phyloP scores from a whole-genome alignment of 2,888 invertebrate genomes.

The Chymomyza caudatula region DNA sequence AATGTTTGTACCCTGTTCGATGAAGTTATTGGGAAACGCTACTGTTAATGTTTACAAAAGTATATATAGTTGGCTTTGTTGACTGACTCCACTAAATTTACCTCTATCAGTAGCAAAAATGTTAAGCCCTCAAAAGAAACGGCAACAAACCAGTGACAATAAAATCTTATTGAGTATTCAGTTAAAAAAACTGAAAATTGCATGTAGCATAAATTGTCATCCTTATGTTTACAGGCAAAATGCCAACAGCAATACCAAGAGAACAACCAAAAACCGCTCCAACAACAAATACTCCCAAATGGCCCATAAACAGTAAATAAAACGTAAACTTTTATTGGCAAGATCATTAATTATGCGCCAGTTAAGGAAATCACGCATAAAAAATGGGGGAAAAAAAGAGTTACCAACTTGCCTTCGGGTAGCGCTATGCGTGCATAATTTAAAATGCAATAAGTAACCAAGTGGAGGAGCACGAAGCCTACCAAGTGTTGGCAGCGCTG shows the following conservation, averaged over 20 bases:
- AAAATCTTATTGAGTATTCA: slow-evolving; percentile 36
- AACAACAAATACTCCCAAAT: slow-evolving; percentile 21
- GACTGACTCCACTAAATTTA: too few species aligned
- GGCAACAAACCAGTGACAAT: too few species aligned
- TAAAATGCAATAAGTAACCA: slow-evolving; percentile 9
- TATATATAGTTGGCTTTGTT: too few species aligned
- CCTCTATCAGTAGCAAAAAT: too few species aligned
- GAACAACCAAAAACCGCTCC: not conserved
- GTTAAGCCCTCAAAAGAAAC: too few species aligned
- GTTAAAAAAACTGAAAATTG: slow-evolving; percentile 33
- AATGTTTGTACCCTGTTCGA: too few species aligned
- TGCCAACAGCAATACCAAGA: slow-evolving; percentile 27
- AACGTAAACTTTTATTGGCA: slow-evolving; percentile 56
- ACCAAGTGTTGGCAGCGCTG: not conserved
- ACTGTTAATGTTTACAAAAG: too few species aligned
- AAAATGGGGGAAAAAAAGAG: not conserved
- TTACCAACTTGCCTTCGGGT: not conserved
- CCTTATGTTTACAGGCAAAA: slow-evolving; percentile 51
- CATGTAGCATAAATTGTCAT: slow-evolving; percentile 58
- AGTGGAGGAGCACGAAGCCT: not conserved
- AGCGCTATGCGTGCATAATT: slow-evolving; percentile 24
- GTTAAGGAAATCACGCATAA: slow-evolving; percentile 32
- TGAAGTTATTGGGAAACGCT: too few species aligned
- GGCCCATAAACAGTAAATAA: slow-evolving; percentile 60
- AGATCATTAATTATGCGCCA: slow-evolving; percentile 62